A percentile compares a stretch with the other conserved stretches of the same genome.
Evolutionary conservation across 2,797 vertebrate genomes (phyloP).

Genomic region (Pipistrellus pipistrellus): DNA sequence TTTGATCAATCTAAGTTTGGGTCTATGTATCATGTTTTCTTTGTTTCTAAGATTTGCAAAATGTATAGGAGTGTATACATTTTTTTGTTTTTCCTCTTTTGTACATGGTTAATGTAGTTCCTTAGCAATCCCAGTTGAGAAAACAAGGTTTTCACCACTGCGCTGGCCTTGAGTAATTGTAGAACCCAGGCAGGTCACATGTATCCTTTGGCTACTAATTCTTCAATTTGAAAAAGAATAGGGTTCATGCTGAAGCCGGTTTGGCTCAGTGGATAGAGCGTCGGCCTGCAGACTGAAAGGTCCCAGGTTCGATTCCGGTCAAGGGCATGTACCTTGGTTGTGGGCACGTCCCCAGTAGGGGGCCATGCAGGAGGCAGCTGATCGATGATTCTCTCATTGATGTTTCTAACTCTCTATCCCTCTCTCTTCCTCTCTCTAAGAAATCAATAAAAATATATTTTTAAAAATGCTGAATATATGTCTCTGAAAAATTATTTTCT

Average conservation of each 20-base stretch:
- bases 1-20: background rate
- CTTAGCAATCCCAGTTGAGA: background rate
- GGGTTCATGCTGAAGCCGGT: background rate
- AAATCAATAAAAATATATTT: no score
- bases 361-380: no score
- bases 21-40: background rate
- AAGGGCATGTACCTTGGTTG: no score
- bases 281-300: no score
- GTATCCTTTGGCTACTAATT: background rate
- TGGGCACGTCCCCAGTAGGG: no score
- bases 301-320: no score
- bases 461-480: background rate
- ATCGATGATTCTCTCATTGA: no score
- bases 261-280: no score
- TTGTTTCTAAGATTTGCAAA: slow-evolving; percentile 8
- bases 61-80: no score
- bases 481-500: background rate
- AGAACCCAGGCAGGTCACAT: background rate
- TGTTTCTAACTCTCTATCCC: no score
- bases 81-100: background rate
- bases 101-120: background rate
- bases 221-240: background rate
- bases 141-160: background rate
- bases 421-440: no score
- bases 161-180: background rate